Base-by-base conservation (phyloP, 1,140 invertebrate genomes). In the Euwallacea fornicatus region DNA sequence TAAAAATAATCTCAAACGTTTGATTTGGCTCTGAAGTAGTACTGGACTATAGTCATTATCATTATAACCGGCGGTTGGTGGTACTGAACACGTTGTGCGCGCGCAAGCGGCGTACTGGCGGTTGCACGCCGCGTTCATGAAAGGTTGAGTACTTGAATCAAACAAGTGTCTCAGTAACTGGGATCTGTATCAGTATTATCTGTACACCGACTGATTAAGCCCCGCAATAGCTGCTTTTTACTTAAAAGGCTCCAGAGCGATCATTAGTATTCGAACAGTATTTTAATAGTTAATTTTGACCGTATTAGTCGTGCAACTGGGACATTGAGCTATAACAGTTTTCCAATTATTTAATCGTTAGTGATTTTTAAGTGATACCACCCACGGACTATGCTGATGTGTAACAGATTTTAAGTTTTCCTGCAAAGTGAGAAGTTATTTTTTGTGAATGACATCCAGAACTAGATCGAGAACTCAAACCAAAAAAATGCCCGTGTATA, bases 401-500 rank as follows among this genome's bases (percentile, higher is more conserved):
- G 63, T 61, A 53, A 54, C 6, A 9, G 16, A 47, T 21, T 56
- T 66, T 72, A 55, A 67, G 7, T n/a, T 11, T 59, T 8, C 47
- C 55, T 13, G 33, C 3, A 54, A 33, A 58, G 61, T 65, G 63
- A 8, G 44, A 13, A 66, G 55, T 65, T 70, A 70, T n/a, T 66
- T 50, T 59, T 54, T 66, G 63, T 72, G 70, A 72, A 72, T 72
- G 70, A 72, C 70, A 72, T 72, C 70, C 64, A 72, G 63, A 72
- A 72, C 70, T 53, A 72, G 63, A 68, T 54, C 59, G 16, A 67
- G 71, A 62, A 72, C 71, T 42, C 58, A 65, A 65, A 69, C 62
- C 10, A 73, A 66, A 66, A 76, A 74, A 75, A 85, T 85, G 84
- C 84, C 84, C 41, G 84, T 85, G 64, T 85, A 85, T 78, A 85